Evolutionary conservation across 2,113 vertebrate genomes (phyloP).

Genomic region (Mustelus asterias): DNA sequence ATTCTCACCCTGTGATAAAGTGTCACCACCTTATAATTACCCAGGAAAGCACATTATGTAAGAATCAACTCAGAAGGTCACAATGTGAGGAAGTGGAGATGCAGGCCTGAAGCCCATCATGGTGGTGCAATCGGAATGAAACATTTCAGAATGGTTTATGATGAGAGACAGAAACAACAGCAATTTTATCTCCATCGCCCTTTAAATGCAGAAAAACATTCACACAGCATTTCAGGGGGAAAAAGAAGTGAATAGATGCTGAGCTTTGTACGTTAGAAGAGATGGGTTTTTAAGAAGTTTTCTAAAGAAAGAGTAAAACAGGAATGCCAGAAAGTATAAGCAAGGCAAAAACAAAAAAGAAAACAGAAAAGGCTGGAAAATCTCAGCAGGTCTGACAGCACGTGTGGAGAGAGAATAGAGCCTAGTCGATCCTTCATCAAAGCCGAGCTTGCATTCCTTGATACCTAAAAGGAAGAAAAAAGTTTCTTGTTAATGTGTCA

Average conservation of each 20-base stretch:
- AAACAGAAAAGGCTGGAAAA: too few relatives aligned
- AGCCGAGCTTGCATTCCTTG: too few relatives aligned
- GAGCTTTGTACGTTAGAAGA: not conserved
- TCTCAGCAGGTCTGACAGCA: too few relatives aligned
- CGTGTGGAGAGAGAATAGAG: too few relatives aligned
- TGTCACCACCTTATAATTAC: not conserved
- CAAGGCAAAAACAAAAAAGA: too few relatives aligned
- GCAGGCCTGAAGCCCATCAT: not conserved
- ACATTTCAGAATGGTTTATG: not conserved
- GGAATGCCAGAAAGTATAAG: not conserved
- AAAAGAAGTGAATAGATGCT: not conserved
- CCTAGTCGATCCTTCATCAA: too few relatives aligned
- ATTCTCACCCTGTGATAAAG: not conserved
- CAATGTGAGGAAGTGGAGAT: not conserved
- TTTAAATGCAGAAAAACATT: not conserved
- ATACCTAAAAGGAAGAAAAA: too few relatives aligned
- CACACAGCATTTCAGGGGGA: not conserved
- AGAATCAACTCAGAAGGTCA: not conserved
- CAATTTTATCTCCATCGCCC: not conserved
- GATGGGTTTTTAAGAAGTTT: too few relatives aligned
- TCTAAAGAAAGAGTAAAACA: not conserved
- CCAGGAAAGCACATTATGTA: not conserved
- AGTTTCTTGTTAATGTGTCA: too few relatives aligned
- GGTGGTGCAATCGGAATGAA: not conserved
- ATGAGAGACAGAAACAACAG: not conserved